phyloP scores from a whole-genome alignment of 2,888 invertebrate species.

The Stenodema calcarata region DNA sequence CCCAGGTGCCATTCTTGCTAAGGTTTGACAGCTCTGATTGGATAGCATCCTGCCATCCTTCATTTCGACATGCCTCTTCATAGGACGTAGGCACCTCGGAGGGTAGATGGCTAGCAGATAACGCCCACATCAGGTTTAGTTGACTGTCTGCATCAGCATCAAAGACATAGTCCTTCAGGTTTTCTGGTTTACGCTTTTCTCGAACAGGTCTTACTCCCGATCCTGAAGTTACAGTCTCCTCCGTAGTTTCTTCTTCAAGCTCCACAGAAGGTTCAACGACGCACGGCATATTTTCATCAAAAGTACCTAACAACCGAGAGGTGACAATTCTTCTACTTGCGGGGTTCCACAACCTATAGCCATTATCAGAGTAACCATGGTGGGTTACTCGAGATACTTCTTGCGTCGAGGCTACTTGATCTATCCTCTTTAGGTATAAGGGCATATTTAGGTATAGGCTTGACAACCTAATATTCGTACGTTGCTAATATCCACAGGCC shows the following conservation, averaged over 20 bases:
- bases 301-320: neutral
- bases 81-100: constrained; percentile 33
- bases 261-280: neutral
- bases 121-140: neutral
- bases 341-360: neutral
- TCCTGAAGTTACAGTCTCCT: too few relatives aligned
- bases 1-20: constrained; percentile 59
- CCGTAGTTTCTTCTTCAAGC: neutral
- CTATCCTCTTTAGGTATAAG: neutral
- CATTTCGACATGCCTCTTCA: neutral
- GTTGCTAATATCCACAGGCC: neutral
- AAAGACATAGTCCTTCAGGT: constrained; percentile 4
- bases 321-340: neutral
- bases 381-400: neutral
- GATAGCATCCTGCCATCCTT: constrained; percentile 58
- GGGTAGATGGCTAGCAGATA: constrained; percentile 13
- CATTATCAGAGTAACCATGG: neutral
- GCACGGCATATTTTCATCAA: neutral
- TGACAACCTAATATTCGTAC: neutral
- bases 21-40: constrained; percentile 58
- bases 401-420: neutral
- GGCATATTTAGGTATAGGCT: neutral
- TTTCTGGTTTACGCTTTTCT: neutral
- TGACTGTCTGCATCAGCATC: neutral
- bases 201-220: neutral